These are phyloP conservation scores for Ormyrus pomaceus DNA, from an alignment of 2,888 invertebrate species.

Conservation along the genomic window DNA sequence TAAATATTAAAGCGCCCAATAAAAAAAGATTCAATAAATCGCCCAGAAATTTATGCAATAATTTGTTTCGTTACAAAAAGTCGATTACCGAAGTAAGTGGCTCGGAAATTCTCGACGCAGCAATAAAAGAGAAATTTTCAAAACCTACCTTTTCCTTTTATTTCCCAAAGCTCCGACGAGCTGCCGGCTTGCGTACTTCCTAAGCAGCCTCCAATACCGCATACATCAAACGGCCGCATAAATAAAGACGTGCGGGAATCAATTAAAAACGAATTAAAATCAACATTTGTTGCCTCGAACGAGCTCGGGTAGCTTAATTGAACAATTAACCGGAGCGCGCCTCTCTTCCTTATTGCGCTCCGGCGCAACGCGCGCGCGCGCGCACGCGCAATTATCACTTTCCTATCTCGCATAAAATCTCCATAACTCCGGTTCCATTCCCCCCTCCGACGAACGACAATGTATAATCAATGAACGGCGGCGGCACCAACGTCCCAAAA, in stretches of 20 bases:
- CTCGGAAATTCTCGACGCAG: too few species aligned
- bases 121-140: too few species aligned
- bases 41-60: too few species aligned
- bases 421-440: background rate
- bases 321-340: conserved; percentile 5
- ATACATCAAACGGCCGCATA: background rate
- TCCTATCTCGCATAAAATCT: conserved; percentile 28
- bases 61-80: too few species aligned
- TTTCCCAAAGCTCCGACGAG: background rate
- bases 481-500: background rate
- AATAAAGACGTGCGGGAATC: conserved; percentile 16
- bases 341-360: background rate
- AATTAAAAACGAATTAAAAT: conserved; percentile 31
- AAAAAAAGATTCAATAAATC: too few species aligned
- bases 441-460: background rate
- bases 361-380: background rate
- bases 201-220: too few species aligned
- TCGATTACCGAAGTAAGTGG: too few species aligned
- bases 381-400: conserved; percentile 27
- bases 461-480: conserved; percentile 18
- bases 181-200: background rate
- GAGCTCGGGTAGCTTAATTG: conserved; percentile 6
- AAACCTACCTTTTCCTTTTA: too few species aligned
- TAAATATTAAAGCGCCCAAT: too few species aligned
- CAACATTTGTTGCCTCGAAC: conserved; percentile 1